phyloP scores from a whole-genome alignment of 2,888 invertebrate species.

The Achlya flavicornis region DNA sequence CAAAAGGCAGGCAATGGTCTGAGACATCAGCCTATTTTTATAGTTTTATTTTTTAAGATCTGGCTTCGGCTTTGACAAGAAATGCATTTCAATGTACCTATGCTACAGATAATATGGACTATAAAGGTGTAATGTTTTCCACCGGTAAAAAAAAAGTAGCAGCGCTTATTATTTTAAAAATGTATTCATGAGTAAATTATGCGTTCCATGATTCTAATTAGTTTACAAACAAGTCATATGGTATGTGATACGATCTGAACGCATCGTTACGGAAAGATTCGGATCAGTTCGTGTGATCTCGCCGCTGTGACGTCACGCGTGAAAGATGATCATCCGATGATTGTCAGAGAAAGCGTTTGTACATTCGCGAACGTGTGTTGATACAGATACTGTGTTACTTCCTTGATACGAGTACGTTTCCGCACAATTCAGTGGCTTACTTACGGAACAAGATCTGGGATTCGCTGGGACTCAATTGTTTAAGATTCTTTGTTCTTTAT shows the following conservation, averaged over 20 bases:
- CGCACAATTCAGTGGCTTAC: neutral
- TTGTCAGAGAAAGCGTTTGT: constrained; percentile 15
- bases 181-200: neutral
- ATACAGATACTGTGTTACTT: neutral
- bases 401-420: neutral
- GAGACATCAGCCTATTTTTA: no score
- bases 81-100: no score
- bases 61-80: no score
- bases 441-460: neutral
- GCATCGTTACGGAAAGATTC: constrained; percentile 21
- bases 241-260: neutral
- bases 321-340: constrained; percentile 18
- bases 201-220: constrained; percentile 6
- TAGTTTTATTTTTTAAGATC: no score
- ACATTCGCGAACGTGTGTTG: constrained; percentile 10
- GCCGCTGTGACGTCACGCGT: constrained; percentile 25
- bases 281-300: constrained; percentile 28
- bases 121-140: neutral
- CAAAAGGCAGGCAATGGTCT: no score
- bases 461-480: neutral
- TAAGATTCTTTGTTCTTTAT: no score
- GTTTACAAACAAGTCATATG: constrained; percentile 11
- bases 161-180: neutral
- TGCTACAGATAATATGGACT: neutral
- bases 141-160: no score